A percentile compares a stretch with the other conserved stretches of the same genome.
Conservation (phyloP, 2,888 invertebrate genomes). For the Drosophila peninsularis region DNA sequence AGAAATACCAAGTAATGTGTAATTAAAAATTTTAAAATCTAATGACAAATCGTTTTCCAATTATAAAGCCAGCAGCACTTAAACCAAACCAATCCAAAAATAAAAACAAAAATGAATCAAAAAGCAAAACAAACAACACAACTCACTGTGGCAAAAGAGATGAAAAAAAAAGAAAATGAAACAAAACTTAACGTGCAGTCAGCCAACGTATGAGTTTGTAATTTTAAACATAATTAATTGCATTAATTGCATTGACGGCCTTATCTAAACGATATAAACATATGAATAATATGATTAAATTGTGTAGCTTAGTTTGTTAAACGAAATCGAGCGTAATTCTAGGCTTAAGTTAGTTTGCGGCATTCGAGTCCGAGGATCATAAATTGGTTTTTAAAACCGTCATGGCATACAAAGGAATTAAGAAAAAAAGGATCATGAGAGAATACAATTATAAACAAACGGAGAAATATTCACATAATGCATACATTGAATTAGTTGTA, state of each 20-base stretch:
- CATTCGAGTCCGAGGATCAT: constrained; percentile 37
- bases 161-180: background rate
- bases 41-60: constrained; percentile 53
- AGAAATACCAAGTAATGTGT: constrained; percentile 45
- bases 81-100: constrained; percentile 76
- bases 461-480: constrained; percentile 48
- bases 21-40: constrained; percentile 51
- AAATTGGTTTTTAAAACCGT: constrained; percentile 70
- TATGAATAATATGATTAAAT: constrained; percentile 64
- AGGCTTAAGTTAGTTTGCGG: constrained; percentile 49
- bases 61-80: constrained; percentile 58
- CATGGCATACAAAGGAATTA: constrained; percentile 20
- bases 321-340: constrained; percentile 65
- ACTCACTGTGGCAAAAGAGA: constrained; percentile 25
- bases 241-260: constrained; percentile 76
- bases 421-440: constrained; percentile 8
- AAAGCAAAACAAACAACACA: constrained; percentile 21
- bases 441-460: constrained; percentile 15
- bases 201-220: constrained; percentile 70
- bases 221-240: constrained; percentile 63
- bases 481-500: constrained; percentile 70
- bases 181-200: constrained; percentile 56
- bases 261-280: constrained; percentile 76
- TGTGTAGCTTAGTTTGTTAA: constrained; percentile 75
- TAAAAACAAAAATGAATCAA: constrained; percentile 2